phyloP scores from a whole-genome alignment of 2,113 vertebrate genomes.

The Macaca nemestrina region DNA sequence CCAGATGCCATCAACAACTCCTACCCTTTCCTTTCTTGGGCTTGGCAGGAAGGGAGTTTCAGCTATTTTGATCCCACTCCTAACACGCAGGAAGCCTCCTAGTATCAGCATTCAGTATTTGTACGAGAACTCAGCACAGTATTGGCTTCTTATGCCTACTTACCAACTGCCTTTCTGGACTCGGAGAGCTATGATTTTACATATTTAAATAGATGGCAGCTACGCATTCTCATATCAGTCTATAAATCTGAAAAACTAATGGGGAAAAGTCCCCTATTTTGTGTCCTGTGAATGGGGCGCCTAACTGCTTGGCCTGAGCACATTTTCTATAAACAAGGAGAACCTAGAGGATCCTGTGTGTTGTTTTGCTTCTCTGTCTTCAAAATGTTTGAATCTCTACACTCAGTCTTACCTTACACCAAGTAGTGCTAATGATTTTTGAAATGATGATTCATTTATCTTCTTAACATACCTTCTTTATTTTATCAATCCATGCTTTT shows the following conservation, averaged over 20 bases:
- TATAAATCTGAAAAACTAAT: neutral
- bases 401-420: neutral
- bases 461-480: neutral
- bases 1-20: neutral
- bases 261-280: neutral
- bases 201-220: neutral
- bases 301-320: too few relatives aligned
- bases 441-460: neutral
- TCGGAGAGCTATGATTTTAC: neutral
- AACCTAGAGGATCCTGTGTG: fast-evolving
- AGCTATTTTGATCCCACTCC: neutral
- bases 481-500: neutral
- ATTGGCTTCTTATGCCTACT: fast-evolving
- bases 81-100: too few relatives aligned
- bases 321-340: neutral
- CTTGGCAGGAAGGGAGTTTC: too few relatives aligned
- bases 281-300: neutral
- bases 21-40: fast-evolving
- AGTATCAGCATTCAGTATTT: neutral
- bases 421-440: neutral
- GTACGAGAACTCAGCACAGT: neutral
- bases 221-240: neutral
- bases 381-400: neutral
- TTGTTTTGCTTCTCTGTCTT: neutral
- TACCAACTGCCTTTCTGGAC: neutral